Percentiles rank a stretch among this genome's conserved stretches.
phyloP scores from a whole-genome alignment of 2,797 vertebrate species.

The Mormyrus proboscirostris region DNA sequence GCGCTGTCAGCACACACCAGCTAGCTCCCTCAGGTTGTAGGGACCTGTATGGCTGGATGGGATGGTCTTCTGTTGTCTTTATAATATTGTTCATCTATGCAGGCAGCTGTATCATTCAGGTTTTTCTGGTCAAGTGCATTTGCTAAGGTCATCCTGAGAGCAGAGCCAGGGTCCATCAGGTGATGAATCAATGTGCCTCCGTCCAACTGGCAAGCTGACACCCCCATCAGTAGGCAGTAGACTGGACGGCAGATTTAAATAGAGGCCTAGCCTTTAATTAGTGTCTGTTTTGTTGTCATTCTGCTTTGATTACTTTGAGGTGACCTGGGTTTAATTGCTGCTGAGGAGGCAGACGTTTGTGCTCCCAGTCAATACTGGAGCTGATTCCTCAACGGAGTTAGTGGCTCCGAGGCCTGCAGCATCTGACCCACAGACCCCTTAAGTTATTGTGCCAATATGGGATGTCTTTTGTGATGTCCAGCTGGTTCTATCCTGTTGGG shows the following conservation, averaged over 20 bases:
- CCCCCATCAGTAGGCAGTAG: not conserved
- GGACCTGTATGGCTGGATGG: not conserved
- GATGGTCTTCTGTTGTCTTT: not conserved
- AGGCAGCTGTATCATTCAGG: not conserved
- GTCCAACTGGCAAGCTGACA: not conserved
- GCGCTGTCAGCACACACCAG: not conserved
- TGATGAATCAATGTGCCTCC: not conserved
- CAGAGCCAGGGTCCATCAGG: not conserved
- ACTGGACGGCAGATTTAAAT: not conserved
- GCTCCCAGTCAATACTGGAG: not conserved
- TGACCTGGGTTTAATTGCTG: constrained; percentile 25
- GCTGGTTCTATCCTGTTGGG: not conserved
- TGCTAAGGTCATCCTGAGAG: not conserved
- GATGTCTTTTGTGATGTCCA: not conserved
- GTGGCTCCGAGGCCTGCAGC: not conserved
- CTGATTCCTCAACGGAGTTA: not conserved
- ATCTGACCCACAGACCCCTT: not conserved
- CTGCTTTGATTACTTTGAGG: constrained; percentile 17
- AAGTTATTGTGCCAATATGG: not conserved
- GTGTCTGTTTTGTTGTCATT: constrained; percentile 8
- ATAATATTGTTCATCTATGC: not conserved
- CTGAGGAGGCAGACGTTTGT: not conserved
- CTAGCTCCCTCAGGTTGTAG: not conserved
- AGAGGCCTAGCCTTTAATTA: constrained; percentile 18
- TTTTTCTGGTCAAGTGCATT: not conserved